These are phyloP conservation scores for Trichogramma dendrolimi DNA, from an alignment of 2,888 invertebrate species.

Conservation along the genomic window DNA sequence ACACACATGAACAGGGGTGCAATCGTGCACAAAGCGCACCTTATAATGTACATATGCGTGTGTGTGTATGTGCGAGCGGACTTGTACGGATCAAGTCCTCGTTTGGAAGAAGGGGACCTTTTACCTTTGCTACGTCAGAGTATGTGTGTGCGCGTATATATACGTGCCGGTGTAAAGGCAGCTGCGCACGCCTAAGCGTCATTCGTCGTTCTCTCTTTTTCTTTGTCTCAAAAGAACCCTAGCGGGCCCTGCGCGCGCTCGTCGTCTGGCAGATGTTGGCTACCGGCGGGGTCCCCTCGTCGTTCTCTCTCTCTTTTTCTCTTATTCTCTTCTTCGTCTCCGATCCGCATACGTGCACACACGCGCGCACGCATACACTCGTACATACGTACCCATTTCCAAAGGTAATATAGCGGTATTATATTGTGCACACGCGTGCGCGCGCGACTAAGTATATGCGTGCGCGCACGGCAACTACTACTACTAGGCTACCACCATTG, in stretches of 20 bases:
- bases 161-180: slow-evolving; percentile 32
- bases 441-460: neutral
- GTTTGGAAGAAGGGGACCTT: neutral
- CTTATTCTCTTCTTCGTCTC: slow-evolving; percentile 16
- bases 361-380: neutral
- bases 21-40: too few relatives aligned
- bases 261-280: slow-evolving; percentile 26
- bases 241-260: slow-evolving; percentile 38
- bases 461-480: too few relatives aligned
- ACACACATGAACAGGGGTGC: neutral
- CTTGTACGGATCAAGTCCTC: neutral
- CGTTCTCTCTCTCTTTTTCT: neutral
- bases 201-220: slow-evolving; percentile 42
- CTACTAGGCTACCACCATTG: neutral
- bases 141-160: neutral
- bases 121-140: slow-evolving; percentile 41
- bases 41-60: too few relatives aligned
- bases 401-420: neutral
- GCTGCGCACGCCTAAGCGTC: slow-evolving; percentile 44
- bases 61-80: too few relatives aligned
- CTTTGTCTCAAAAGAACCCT: slow-evolving; percentile 52
- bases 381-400: neutral
- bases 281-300: too few relatives aligned
- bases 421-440: neutral
- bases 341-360: slow-evolving; percentile 2